Evolutionary conservation across 2,797 vertebrate genomes (phyloP), one percentile per base, ranked within the genome.

Genomic region (Enteromius unitaeniatus): DNA sequence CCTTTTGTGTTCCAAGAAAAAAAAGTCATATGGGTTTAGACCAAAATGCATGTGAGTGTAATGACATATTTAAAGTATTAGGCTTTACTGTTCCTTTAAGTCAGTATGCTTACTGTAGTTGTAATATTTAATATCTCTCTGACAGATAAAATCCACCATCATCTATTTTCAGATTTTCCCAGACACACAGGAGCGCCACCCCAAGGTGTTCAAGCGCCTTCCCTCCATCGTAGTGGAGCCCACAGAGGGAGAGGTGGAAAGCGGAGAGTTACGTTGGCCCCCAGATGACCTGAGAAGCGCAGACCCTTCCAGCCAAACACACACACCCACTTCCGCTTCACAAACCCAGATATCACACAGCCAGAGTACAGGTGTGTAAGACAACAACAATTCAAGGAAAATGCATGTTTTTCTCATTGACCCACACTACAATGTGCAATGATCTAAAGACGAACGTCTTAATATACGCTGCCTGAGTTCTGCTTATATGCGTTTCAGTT

Each of bases 161-260:
- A 47, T 77, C 34, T 73, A 55, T 79, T 62, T 86, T 69, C 90
- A 97, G 96, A 93, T 95, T 88, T 96, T 96, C 89, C 92, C 95
- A 84, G 96, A 96, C 45, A 87, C 94, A 55, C 95, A 94, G 62
- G 96, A 97, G 86, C 95, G 96, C 87, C 95, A 94, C 85, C 96
- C 97, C 4, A 97, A 97, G 93, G 85, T 97, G 89, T 94, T 95
- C 79, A 97, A 97, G 92, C 94, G 96, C 69, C 93, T 97, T 85
- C 97, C 97, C 0, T 97, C 97, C 0, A 97, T 97, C 3, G 96
- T 97, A 78, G 96, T 97, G 84, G 97, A 97, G 91, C 96, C 97
- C 0, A 95, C 93, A 0, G 96, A 97, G 49, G 94, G 91, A 0
- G 96, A 97, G 74, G 97, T 97, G 87, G 97, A 97, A 91, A 97